Percentiles rank a stretch among this genome's conserved stretches.
phyloP scores from a whole-genome alignment of 2,888 invertebrate species.

The Thymelicus acteon region DNA sequence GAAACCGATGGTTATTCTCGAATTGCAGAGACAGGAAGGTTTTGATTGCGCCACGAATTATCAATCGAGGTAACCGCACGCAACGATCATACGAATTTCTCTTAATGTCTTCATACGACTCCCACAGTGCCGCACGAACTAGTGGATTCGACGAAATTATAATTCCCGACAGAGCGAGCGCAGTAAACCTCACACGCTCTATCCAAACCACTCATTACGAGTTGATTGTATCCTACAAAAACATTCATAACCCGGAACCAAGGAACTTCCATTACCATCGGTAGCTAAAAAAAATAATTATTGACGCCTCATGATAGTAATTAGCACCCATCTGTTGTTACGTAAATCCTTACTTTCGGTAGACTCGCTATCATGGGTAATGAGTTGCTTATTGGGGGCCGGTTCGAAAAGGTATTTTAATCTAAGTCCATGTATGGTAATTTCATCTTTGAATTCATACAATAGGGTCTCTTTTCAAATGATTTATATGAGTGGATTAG shows the following conservation, averaged over 20 bases:
- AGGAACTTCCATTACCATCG: constrained; percentile 75
- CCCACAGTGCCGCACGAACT: constrained; percentile 61
- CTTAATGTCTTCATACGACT: constrained; percentile 79
- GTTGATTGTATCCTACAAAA: constrained; percentile 82
- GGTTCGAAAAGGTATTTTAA: constrained; percentile 53
- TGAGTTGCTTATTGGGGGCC: constrained; percentile 55
- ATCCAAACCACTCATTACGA: constrained; percentile 77
- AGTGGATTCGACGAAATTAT: constrained; percentile 69
- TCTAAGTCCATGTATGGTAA: constrained; percentile 36
- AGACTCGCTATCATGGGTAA: constrained; percentile 68
- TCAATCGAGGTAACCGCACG: constrained; percentile 67
- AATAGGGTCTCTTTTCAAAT: constrained; percentile 47
- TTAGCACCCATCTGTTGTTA: constrained; percentile 82
- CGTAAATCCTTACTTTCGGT: constrained; percentile 75
- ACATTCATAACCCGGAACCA: constrained; percentile 74
- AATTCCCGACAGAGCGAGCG: constrained; percentile 67
- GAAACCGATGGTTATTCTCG: constrained; percentile 61
- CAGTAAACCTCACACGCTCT: constrained; percentile 77
- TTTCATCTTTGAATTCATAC: constrained; percentile 27
- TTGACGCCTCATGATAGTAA: constrained; percentile 82
- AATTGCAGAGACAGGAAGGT: constrained; percentile 67
- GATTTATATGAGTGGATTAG: constrained; percentile 57
- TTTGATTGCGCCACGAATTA: constrained; percentile 73
- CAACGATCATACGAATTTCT: constrained; percentile 74
- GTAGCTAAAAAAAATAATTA: constrained; percentile 80